Evolutionary conservation across 2,113 vertebrate genomes (phyloP).

Genomic region (Hippoglossus stenolepis): DNA sequence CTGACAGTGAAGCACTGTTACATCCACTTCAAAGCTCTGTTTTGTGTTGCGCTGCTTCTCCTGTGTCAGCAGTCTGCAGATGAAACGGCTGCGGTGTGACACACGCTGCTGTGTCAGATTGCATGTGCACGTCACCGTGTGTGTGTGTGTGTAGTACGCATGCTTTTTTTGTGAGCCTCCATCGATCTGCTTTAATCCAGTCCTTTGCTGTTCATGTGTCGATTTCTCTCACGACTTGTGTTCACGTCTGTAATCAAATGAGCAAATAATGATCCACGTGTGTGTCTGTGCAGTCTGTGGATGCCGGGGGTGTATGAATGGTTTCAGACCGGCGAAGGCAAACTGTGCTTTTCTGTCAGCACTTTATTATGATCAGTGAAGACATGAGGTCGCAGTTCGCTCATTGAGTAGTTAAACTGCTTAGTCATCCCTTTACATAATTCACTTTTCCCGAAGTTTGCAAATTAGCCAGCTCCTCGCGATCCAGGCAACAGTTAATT

Average conservation of each 20-base stretch:
- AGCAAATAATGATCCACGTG: neutral
- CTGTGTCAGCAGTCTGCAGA: constrained; percentile 28
- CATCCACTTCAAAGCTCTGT: constrained; percentile 15
- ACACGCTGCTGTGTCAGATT: neutral
- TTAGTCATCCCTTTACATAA: constrained; percentile 17
- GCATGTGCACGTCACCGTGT: neutral
- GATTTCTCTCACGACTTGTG: neutral
- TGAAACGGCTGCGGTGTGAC: constrained; percentile 1
- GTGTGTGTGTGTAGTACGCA: neutral
- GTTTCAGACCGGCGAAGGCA: neutral
- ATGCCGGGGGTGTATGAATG: neutral
- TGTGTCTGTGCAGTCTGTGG: constrained; percentile 3
- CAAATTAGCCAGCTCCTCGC: neutral
- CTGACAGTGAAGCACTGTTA: constrained; percentile 15
- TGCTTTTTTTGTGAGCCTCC: neutral
- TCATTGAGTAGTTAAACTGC: constrained; percentile 36
- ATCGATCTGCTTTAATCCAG: neutral
- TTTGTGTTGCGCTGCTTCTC: constrained; percentile 8
- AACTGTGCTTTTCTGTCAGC: constrained; percentile 17
- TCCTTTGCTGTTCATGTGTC: neutral
- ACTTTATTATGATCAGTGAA: constrained; percentile 34
- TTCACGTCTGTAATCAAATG: neutral
- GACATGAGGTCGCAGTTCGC: constrained; percentile 35
- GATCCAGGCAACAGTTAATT: neutral
- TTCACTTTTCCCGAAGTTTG: neutral